Conservation (phyloP, 2,113 vertebrate species). For the Anolis sagrei region DNA sequence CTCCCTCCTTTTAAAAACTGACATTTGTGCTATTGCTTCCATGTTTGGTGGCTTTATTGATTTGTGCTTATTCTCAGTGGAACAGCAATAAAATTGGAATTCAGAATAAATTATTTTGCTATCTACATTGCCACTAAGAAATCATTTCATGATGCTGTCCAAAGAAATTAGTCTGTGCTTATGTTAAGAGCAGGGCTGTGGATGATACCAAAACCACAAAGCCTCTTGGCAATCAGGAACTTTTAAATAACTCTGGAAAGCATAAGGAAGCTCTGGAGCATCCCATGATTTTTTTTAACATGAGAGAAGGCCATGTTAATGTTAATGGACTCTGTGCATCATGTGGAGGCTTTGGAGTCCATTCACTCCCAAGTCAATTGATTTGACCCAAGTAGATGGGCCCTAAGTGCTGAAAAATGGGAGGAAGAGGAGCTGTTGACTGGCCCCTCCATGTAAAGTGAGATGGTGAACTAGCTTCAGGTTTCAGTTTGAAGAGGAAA, state of each 20-base stretch:
- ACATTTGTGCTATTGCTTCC: conserved; percentile 57
- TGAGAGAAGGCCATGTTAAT: no score
- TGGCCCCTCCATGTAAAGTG: no score
- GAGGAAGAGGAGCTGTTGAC: background rate
- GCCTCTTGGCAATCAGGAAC: conserved; percentile 61
- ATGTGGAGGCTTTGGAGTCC: no score
- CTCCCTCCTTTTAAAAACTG: conserved; percentile 42
- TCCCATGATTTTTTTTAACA: no score
- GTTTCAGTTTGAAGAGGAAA: no score
- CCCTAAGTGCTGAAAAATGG: conserved; percentile 19
- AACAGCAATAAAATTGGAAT: conserved; percentile 69
- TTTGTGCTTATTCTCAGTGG: conserved; percentile 46
- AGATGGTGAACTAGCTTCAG: no score
- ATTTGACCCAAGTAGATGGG: no score
- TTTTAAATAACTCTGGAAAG: conserved; percentile 51
- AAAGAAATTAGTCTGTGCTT: conserved; percentile 32
- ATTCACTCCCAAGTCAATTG: no score
- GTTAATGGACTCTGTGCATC: no score
- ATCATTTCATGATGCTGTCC: conserved; percentile 42
- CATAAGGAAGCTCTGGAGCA: background rate
- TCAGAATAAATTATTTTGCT: conserved; percentile 63
- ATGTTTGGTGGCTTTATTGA: conserved; percentile 53
- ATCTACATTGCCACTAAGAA: conserved; percentile 65
- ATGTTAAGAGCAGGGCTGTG: conserved; percentile 36
- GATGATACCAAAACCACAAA: conserved; percentile 45